Evolutionary conservation across 2,888 invertebrate species (phyloP), one percentile per base, ranked within the genome.

Genomic region (Tipula lateralis): DNA sequence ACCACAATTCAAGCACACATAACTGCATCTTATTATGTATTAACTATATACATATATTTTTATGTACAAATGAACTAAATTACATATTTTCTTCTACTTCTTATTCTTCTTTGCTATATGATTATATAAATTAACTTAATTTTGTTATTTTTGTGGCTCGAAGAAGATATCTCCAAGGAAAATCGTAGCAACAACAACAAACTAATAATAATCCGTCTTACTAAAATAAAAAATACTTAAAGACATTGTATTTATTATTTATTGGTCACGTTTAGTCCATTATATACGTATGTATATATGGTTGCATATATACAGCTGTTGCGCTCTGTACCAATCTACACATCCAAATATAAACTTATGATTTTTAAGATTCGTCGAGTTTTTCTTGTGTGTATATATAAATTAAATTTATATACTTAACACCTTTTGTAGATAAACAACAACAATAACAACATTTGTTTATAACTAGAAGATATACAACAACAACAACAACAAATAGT

Each of bases 201-300:
- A 24, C 66, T 66, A 66, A 66, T 66, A 66, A 66, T 66, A 66
- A 66, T 66, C 66, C 66, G 24, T 66, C 66, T 66, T 9, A 66
- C 66, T 66, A 16, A 5, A n/a, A 44, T 6, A 44, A 44, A 44
- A 44, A 44, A 16, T 44, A 44, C 44, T 44, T 66, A 66, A 66
- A 66, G 66, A 66, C 66, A 66, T 66, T 66, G 66, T 66, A 24
- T 66, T 66, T 66, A 66, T 66, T 66, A 66, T 66, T 66, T 66
- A 66, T 66, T 66, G 66, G 66, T 66, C 66, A 66, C 66, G 66
- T 66, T 66, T 66, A 24, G 66, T 66, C 66, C 66, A 66, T 66
- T 66, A 66, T 24, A 13, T 24, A 24, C n/a, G 16, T n/a, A 24
- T 66, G 9, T 24, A 66, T 0, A 24, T 39, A 39, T 39, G n/a